Evolutionary conservation across 2,797 vertebrate species (phyloP).

Genomic region (Smutsia gigantea): DNA sequence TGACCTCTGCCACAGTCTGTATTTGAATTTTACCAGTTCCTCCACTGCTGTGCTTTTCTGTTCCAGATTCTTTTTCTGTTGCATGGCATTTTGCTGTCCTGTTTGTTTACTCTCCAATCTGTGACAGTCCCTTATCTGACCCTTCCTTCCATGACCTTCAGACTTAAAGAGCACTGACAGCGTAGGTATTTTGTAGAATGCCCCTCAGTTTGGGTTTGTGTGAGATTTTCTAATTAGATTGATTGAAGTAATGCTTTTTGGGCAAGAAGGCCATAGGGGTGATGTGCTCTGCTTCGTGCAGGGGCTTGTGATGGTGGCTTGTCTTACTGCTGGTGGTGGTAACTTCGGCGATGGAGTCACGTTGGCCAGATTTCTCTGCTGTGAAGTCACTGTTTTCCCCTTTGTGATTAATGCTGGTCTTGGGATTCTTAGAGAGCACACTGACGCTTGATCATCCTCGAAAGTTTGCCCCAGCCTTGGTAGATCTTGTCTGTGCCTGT

Average conservation of each 20-base stretch:
- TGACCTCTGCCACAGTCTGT: accelerated
- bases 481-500: background rate
- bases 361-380: background rate
- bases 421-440: background rate
- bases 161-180: background rate
- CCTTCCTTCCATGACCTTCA: background rate
- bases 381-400: background rate
- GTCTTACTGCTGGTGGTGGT: background rate
- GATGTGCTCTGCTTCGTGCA: background rate
- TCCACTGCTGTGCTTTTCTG: background rate
- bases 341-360: background rate
- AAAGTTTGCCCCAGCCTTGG: background rate
- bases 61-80: too few species aligned
- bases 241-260: background rate
- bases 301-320: accelerated
- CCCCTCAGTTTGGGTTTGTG: background rate
- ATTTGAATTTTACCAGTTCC: background rate
- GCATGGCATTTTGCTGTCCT: background rate
- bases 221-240: background rate
- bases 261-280: background rate
- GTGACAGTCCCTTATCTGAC: background rate
- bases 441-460: background rate
- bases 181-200: background rate
- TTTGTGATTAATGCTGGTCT: background rate
- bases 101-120: background rate